phyloP scores from a whole-genome alignment of 2,113 vertebrate genomes.

The Microtus oregoni region DNA sequence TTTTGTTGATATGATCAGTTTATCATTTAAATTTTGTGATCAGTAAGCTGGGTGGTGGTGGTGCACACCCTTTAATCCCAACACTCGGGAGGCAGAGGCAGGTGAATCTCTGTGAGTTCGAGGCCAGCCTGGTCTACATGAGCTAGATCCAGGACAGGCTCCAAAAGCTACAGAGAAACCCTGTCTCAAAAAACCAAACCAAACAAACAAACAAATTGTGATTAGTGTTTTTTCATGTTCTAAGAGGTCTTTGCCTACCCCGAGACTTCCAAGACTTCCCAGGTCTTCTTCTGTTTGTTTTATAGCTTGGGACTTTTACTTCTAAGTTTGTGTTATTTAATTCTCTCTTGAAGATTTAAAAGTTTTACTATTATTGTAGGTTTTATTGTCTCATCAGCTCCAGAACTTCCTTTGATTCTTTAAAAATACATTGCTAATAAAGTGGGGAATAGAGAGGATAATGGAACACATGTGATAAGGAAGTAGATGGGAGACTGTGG shows the following conservation, averaged over 20 bases:
- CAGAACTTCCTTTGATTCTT: constrained; percentile 27
- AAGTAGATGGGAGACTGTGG: background rate
- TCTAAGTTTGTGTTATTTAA: background rate
- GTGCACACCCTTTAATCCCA: too few species aligned
- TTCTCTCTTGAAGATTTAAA: constrained; percentile 42
- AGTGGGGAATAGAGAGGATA: background rate
- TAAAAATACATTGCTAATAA: background rate
- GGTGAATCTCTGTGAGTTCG: too few species aligned
- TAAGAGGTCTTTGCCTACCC: background rate
- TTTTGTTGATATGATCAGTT: constrained; percentile 19
- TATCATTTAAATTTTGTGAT: background rate
- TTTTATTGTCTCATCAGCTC: background rate
- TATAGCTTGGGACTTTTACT: background rate
- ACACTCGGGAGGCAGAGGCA: too few species aligned
- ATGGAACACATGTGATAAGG: background rate
- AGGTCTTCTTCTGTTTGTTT: background rate
- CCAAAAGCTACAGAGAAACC: too few species aligned
- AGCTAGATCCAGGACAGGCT: too few species aligned
- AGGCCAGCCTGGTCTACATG: too few species aligned
- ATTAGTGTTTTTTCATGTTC: background rate
- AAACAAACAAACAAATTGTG: too few species aligned
- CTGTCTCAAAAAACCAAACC: too few species aligned
- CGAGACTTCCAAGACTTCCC: background rate
- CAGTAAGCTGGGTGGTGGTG: background rate
- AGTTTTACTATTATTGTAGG: background rate